Percentiles rank a stretch among this genome's conserved stretches.
phyloP scores from a whole-genome alignment of 2,888 invertebrate species.

The Agrotis ipsilon region DNA sequence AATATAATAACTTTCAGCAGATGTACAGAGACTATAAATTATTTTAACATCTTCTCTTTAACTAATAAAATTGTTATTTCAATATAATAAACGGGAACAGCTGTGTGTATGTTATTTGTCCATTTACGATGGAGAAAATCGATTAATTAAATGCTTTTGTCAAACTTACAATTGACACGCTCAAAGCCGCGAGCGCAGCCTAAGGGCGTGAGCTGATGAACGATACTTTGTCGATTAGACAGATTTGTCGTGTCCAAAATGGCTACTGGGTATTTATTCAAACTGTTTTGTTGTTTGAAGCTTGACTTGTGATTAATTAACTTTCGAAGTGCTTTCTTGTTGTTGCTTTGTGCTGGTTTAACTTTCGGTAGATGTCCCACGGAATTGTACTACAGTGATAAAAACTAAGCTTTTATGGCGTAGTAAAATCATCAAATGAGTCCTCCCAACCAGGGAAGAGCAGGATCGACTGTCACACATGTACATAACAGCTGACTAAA shows the following conservation, averaged over 20 bases:
- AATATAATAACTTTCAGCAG: conserved; percentile 54
- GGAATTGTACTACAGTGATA: too few relatives aligned
- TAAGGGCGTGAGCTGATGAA: conserved; percentile 11
- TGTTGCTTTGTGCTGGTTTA: too few relatives aligned
- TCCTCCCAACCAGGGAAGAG: too few relatives aligned
- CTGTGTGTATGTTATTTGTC: conserved; percentile 44
- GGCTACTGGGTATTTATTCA: conserved; percentile 17
- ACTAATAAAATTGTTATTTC: conserved; percentile 58
- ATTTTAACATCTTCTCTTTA: conserved; percentile 39
- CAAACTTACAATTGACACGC: conserved; percentile 26
- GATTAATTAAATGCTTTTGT: conserved; percentile 49
- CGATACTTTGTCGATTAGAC: conserved; percentile 39
- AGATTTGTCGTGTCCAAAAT: conserved; percentile 33
- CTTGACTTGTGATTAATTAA: conserved; percentile 6
- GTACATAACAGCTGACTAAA: too few relatives aligned
- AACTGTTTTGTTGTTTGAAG: background rate
- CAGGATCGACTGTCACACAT: too few relatives aligned
- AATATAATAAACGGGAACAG: conserved; percentile 49
- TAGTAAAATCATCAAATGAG: too few relatives aligned
- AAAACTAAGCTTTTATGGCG: too few relatives aligned
- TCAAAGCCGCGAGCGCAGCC: conserved; percentile 35
- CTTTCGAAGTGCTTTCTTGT: background rate
- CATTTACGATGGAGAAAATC: conserved; percentile 45
- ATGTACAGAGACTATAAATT: conserved; percentile 53
- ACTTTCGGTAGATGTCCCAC: too few relatives aligned